A percentile compares a stretch with the other conserved stretches of the same genome.
Evolutionary conservation across 2,888 invertebrate species (phyloP).

Genomic region (Parochlus steinenii): DNA sequence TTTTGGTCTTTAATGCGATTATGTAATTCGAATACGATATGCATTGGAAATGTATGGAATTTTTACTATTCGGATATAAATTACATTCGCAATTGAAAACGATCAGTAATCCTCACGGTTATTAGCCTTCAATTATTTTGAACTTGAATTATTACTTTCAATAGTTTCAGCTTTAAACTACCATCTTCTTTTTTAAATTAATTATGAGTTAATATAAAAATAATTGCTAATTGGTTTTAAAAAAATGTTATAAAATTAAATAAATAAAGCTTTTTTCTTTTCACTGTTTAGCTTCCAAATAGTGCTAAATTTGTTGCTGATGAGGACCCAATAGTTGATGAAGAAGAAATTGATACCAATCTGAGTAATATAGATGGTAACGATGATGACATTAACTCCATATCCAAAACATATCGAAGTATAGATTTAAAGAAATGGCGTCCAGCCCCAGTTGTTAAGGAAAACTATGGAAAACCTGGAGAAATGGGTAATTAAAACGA

Average conservation of each 20-base stretch:
- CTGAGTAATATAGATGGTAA: slow-evolving; percentile 24
- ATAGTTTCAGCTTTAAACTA: too few species aligned
- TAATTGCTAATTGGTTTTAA: background rate
- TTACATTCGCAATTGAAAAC: too few species aligned
- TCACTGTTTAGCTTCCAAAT: slow-evolving; percentile 2
- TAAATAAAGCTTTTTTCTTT: background rate
- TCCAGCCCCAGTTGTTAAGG: slow-evolving; percentile 49
- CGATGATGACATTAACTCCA: slow-evolving; percentile 20
- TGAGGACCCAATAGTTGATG: slow-evolving; percentile 28
- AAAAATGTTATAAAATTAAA: background rate
- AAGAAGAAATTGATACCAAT: slow-evolving; percentile 30
- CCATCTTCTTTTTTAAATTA: too few species aligned
- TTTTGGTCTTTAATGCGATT: too few species aligned
- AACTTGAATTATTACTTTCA: too few species aligned
- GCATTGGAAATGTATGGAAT: too few species aligned
- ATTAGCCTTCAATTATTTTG: too few species aligned
- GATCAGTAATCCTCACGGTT: too few species aligned
- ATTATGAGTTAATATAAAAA: background rate
- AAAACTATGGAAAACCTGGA: slow-evolving; percentile 58
- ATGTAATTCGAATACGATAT: too few species aligned
- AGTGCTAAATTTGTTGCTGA: slow-evolving; percentile 16
- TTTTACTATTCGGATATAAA: too few species aligned
- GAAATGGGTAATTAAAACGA: slow-evolving; percentile 55
- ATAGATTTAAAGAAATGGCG: slow-evolving; percentile 50
- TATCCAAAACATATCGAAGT: slow-evolving; percentile 27